Conservation (phyloP, 2,888 invertebrate genomes). For the Eulithis testata region DNA sequence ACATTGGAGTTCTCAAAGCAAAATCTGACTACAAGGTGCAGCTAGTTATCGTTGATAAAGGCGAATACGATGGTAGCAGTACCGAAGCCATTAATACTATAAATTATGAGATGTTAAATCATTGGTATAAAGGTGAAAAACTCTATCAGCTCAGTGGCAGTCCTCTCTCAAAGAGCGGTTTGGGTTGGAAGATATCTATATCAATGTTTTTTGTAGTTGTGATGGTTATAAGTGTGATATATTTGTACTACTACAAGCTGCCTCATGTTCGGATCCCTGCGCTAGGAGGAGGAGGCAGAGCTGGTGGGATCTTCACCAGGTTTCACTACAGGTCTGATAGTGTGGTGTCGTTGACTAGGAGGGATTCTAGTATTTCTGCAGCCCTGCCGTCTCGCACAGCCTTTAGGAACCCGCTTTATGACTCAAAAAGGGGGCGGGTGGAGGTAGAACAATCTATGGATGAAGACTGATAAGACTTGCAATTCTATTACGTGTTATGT, state of each 20-base stretch:
- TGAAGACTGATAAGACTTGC: constrained; percentile 49
- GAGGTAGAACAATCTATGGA: constrained; percentile 56
- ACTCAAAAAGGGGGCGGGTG: constrained; percentile 70
- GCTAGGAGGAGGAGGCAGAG: constrained; percentile 42
- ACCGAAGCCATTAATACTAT: constrained; percentile 61
- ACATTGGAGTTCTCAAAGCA: constrained; percentile 58
- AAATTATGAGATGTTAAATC: constrained; percentile 52
- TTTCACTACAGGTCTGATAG: constrained; percentile 71
- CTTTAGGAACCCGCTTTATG: constrained; percentile 75
- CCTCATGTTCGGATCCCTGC: constrained; percentile 51
- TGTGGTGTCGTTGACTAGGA: constrained; percentile 70
- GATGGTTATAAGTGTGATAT: constrained; percentile 58
- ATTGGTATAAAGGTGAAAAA: constrained; percentile 57
- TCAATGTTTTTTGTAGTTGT: constrained; percentile 68
- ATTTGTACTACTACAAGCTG: constrained; percentile 68
- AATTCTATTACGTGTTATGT: background rate
- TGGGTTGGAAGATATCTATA: constrained; percentile 64
- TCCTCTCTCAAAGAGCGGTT: constrained; percentile 60
- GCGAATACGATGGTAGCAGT: constrained; percentile 66
- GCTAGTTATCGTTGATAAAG: constrained; percentile 68
- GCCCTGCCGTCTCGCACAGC: constrained; percentile 57
- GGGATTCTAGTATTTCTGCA: constrained; percentile 59
- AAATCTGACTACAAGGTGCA: constrained; percentile 55
- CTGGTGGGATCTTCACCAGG: constrained; percentile 58
- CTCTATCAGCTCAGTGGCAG: constrained; percentile 61